Conservation (phyloP, 2,797 vertebrate genomes). For the Zalophus californianus region DNA sequence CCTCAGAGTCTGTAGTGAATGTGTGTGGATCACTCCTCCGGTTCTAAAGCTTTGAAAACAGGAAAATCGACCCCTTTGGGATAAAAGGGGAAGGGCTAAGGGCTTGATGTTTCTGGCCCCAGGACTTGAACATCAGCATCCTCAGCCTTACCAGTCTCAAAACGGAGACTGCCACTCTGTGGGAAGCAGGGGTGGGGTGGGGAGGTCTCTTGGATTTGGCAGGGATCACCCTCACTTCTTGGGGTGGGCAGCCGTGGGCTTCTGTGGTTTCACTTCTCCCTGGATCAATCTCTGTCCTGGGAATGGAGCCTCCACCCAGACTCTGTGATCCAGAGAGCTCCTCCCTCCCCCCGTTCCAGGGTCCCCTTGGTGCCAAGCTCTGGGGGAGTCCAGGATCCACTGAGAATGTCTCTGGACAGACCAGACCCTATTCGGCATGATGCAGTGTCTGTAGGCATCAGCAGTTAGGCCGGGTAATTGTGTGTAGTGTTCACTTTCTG, state of each 20-base stretch:
- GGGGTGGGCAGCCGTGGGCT: neutral
- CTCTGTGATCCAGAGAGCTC: neutral
- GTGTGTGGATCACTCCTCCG: too few species aligned
- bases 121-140: neutral
- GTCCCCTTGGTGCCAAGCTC: conserved; percentile 62
- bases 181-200: neutral
- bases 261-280: neutral
- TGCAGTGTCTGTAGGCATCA: conserved; percentile 70
- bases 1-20: neutral
- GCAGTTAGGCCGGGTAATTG: conserved; percentile 70
- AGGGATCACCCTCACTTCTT: neutral
- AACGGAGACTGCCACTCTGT: neutral
- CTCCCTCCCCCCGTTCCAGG: neutral
- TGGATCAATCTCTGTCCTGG: neutral
- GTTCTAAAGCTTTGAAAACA: neutral
- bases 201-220: neutral
- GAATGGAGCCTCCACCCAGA: neutral
- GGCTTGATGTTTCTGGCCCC: neutral
- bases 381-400: conserved; percentile 51
- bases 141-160: neutral
- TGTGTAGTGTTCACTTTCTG: conserved; percentile 58
- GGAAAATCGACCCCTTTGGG: neutral
- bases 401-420: conserved; percentile 55
- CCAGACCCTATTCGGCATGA: conserved; percentile 33
- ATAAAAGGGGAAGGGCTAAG: neutral